phyloP scores from a whole-genome alignment of 2,888 invertebrate species.

The Volucella inanis region DNA sequence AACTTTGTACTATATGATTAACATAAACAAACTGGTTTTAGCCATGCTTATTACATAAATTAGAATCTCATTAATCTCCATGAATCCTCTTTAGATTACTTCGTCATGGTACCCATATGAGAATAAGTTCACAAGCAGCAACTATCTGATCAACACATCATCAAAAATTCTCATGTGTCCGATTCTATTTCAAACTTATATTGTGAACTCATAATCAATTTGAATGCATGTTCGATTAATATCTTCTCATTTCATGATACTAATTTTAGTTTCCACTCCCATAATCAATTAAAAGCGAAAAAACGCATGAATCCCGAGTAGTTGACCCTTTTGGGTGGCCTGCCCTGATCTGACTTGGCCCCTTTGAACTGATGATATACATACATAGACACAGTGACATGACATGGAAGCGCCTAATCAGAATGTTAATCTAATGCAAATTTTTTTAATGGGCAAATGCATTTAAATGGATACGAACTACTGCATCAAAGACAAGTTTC shows the following conservation, averaged over 20 bases:
- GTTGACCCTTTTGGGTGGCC: constrained; percentile 29
- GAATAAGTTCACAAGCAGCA: constrained; percentile 16
- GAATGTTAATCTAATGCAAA: constrained; percentile 42
- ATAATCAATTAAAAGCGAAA: constrained; percentile 24
- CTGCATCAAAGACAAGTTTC: constrained; percentile 22
- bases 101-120: constrained; percentile 1
- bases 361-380: too few relatives aligned
- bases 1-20: too few relatives aligned
- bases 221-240: constrained; percentile 21
- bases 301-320: neutral
- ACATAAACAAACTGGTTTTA: too few relatives aligned
- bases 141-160: constrained; percentile 3
- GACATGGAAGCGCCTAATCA: constrained; percentile 3
- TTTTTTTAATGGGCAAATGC: constrained; percentile 3
- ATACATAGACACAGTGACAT: too few relatives aligned
- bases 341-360: neutral
- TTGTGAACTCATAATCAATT: too few relatives aligned
- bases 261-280: constrained; percentile 2
- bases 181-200: neutral
- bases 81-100: neutral
- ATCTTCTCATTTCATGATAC: neutral
- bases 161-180: constrained; percentile 36
- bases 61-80: constrained; percentile 16
- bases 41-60: neutral
- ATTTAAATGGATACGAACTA: constrained; percentile 14